Base-by-base conservation (phyloP, 2,797 vertebrate genomes). In the Tenualosa ilisha region DNA sequence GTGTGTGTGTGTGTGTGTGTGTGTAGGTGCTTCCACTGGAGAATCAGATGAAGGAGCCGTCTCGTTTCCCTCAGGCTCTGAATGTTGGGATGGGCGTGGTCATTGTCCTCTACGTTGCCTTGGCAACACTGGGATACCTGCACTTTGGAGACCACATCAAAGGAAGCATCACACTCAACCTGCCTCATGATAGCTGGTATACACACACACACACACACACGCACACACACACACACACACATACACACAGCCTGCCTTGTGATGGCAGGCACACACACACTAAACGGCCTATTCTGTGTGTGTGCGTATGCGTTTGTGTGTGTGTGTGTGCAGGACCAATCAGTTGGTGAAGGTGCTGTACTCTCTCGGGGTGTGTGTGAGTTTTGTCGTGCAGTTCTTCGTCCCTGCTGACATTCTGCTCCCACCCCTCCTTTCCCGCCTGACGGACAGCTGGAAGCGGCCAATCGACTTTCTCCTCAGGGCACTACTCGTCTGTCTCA, bases 131-230 rank as follows among this genome's bases (percentile, higher is more conserved):
- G 0, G 97, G 97, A 0, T 97, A 97, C 85, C 93, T 97, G 88
- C 93, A 96, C 86, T 97, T 97, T 86, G 96, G 92, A 17, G 95
- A 96, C 40, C 91, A 94, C 83, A 95, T 97, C 89, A 96, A 97
- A 93, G 96, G 95, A 89, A 97, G 97, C 93, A 96, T 97, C 88
- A 97, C 97, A 6, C 93, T 97, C 88, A 97, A 97, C 91, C 94
- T 97, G 84, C 97, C 97, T 3, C 96, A 97, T 40, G 93, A 96
- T 65, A 86, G 89, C 20, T 97, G 96, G 97, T 97, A 83, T 26
- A 83, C 53, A 83, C 40, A 59, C 26, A 40, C 53, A 59, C 53
- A 59, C 53, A 59, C 43, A 59, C 26, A 83, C 22, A 83, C 24
- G 59, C 43, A 83, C n/a, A 56, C 40, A 51, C 22, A 51, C 9